Base-by-base conservation (phyloP, 2,797 vertebrate species). In the Coregonus sp. region DNA sequence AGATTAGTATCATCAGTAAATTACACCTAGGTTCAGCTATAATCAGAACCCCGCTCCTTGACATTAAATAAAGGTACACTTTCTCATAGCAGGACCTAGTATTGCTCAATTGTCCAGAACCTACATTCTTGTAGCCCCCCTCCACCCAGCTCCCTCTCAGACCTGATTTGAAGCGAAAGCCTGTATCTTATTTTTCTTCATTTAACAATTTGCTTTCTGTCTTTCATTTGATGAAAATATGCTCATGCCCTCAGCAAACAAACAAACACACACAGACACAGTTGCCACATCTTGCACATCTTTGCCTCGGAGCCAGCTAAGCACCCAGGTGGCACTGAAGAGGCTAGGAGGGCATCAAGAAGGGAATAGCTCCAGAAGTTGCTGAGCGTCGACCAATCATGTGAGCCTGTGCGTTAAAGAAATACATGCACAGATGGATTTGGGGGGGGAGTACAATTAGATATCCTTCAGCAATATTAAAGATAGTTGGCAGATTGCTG, bases 271-370 rank as follows among this genome's bases (percentile, higher is more conserved):
- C 75, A 70, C 20, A 63, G 72, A 29, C 52, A 74, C 65, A 50
- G 31, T 68, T 72, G 59, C 66, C 78, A 75, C 81, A 73, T 86
- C 76, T 82, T 86, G 88, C 79, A 92, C 88, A 90, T 90, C 84
- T 84, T 82, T 79, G 88, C 89, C 89, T 92, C 63, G 78, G 80
- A 90, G 92, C 91, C 89, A 90, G 82, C 56, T 66, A 70, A 82
- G 92, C 88, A 92, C 91, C 91, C 94, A 94, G 93, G 93, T 95
- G 94, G 90, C 86, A 73, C 5, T 9, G 77, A 81, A 84, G 86
- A 84, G 85, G 79, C 72, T 4, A 84, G 82, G 80, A 75, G 81
- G 80, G 88, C 86, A 89, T 89, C 83, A 47, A 83, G 81, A 85
- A 88, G 76, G 83, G 85, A 80, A 78, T 73, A 84, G 84, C 86